Base-by-base conservation (phyloP, 2,888 invertebrate species). In the Tupiocoris notatus region DNA sequence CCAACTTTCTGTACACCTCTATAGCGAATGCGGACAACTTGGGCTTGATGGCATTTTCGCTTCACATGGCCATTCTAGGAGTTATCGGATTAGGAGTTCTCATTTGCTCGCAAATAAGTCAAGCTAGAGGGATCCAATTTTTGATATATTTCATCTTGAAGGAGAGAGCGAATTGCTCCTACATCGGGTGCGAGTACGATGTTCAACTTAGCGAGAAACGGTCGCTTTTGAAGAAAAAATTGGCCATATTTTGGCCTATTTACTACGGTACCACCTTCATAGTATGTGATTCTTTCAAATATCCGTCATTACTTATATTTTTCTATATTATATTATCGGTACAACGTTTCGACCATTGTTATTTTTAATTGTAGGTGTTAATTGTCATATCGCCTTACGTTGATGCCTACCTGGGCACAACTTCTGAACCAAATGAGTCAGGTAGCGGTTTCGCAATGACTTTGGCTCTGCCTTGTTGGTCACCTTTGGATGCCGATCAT, bases 361-460 rank as follows among this genome's bases (percentile, higher is more conserved):
- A 59, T 59, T 17, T n/a, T 17, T 2, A 17, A 6, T 59, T 59
- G 2, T 6, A 59, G 59, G 59, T 59, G 59, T n/a, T 59, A n/a
- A 17, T 59, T 3, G 18, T 59, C 3, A 59, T 59, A 3, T n/a
- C 59, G n/a, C 59, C 59, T 3, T 18, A 17, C n/a, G 16, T 59
- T n/a, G 59, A 59, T n/a, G 3, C n/a, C 3, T 59, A 59, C 16
- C 59, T 59, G n/a, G 59, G 59, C 7, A 59, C 18, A 17, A n/a
- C n/a, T 3, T n/a, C 59, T 3, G 17, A 9, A n/a, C 59, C 59
- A 9, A 59, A 59, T n/a, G 59, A 59, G 16, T 17, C n/a, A 6
- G 59, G 18, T n/a, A n/a, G 16, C 59, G 59, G 59, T 3, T n/a
- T 59, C n/a, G 59, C 59, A n/a, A 59, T 59, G 59, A 59, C 59